These are phyloP conservation scores for Cavia aperea DNA, from an alignment of 2,113 vertebrate species.

Conservation along the genomic window DNA sequence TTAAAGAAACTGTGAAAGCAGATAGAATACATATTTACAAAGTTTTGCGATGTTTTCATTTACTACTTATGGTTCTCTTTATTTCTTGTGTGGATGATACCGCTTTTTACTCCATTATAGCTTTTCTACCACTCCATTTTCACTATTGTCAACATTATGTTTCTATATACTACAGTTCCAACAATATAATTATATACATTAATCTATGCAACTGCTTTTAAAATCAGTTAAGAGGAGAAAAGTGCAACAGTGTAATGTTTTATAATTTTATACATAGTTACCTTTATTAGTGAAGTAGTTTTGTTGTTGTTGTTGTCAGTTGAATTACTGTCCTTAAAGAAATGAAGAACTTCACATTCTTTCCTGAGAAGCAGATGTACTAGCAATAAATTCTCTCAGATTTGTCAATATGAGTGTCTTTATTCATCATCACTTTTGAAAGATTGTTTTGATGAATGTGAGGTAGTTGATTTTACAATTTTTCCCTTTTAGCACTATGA, in stretches of 20 bases:
- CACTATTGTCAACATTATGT: not conserved
- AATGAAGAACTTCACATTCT: not conserved
- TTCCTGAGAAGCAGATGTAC: not conserved
- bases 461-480: not conserved
- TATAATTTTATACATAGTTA: not conserved
- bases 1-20: not conserved
- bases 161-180: not conserved
- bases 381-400: not conserved
- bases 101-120: not conserved
- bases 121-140: not conserved
- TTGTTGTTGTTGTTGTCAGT: not conserved
- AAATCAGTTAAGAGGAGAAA: not conserved
- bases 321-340: not conserved
- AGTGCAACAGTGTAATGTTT: not conserved
- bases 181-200: not conserved
- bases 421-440: not conserved
- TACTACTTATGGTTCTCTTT: not conserved
- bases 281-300: not conserved
- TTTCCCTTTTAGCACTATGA: not conserved
- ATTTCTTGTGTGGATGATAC: not conserved
- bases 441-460: not conserved
- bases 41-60: not conserved
- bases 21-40: not conserved
- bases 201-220: not conserved
- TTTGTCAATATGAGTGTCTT: not conserved